Conservation (phyloP, 2,113 vertebrate species). For the Scomber japonicus region DNA sequence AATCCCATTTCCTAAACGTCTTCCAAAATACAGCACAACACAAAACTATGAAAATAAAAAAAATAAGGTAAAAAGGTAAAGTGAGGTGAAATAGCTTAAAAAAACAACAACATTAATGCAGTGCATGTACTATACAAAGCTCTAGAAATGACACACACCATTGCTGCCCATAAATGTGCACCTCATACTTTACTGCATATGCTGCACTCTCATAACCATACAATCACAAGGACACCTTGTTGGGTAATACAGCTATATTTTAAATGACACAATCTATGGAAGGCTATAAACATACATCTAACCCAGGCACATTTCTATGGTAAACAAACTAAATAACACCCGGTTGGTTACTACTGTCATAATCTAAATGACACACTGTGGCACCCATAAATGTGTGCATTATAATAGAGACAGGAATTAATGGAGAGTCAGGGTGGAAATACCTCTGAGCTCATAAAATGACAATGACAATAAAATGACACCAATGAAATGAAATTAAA, state of each 20-base stretch:
- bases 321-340: conserved; percentile 49
- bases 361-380: conserved; percentile 40
- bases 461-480: conserved; percentile 55
- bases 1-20: conserved; percentile 25
- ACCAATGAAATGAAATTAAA: conserved; percentile 53
- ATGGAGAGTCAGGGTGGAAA: conserved; percentile 34
- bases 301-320: conserved; percentile 22
- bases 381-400: conserved; percentile 14
- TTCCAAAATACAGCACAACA: conserved; percentile 14
- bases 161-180: conserved; percentile 16
- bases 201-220: neutral
- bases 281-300: conserved; percentile 39
- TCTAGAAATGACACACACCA: neutral
- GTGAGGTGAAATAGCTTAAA: neutral
- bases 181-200: neutral
- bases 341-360: conserved; percentile 46
- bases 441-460: conserved; percentile 73
- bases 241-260: conserved; percentile 32
- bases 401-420: conserved; percentile 27
- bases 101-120: neutral
- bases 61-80: conserved; percentile 5
- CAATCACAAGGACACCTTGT: conserved; percentile 47
- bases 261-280: conserved; percentile 34
- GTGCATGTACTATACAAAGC: neutral
- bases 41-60: neutral